Conservation (phyloP, 92 coral and sea anemone species). For the Paramuricea clavata region DNA sequence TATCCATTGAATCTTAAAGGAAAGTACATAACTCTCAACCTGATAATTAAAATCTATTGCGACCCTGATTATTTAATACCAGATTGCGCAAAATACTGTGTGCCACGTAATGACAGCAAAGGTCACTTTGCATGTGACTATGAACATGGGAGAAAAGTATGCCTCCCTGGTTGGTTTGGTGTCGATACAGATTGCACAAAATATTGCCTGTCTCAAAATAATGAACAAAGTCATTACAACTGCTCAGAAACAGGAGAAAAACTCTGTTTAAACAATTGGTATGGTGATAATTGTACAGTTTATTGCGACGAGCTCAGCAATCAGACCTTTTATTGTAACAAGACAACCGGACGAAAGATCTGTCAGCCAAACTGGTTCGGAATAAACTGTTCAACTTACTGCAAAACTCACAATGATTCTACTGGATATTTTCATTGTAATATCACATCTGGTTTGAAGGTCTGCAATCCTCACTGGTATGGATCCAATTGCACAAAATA, state of each 20-base stretch:
- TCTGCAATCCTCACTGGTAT: slow-evolving; percentile 42
- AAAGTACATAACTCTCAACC: background rate
- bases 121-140: slow-evolving; percentile 61
- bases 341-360: slow-evolving; percentile 44
- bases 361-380: slow-evolving; percentile 65
- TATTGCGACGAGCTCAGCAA: slow-evolving; percentile 44
- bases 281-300: slow-evolving; percentile 54
- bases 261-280: slow-evolving; percentile 62
- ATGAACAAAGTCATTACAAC: slow-evolving; percentile 51
- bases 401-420: slow-evolving; percentile 31
- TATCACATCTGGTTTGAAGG: background rate
- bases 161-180: slow-evolving; percentile 57
- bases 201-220: slow-evolving; percentile 54
- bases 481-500: slow-evolving; percentile 16
- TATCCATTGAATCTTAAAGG: background rate
- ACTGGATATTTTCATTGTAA: slow-evolving; percentile 40
- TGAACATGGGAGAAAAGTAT: slow-evolving; percentile 39
- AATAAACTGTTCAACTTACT: slow-evolving; percentile 40
- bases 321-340: slow-evolving; percentile 36
- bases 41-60: background rate
- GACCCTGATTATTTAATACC: slow-evolving; percentile 22
- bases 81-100: slow-evolving; percentile 1
- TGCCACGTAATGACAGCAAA: slow-evolving; percentile 10
- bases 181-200: slow-evolving; percentile 39
- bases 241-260: slow-evolving; percentile 55